These are phyloP conservation scores for Crax fasciolata DNA, from an alignment of 2,797 vertebrate species.

Conservation along the genomic window DNA sequence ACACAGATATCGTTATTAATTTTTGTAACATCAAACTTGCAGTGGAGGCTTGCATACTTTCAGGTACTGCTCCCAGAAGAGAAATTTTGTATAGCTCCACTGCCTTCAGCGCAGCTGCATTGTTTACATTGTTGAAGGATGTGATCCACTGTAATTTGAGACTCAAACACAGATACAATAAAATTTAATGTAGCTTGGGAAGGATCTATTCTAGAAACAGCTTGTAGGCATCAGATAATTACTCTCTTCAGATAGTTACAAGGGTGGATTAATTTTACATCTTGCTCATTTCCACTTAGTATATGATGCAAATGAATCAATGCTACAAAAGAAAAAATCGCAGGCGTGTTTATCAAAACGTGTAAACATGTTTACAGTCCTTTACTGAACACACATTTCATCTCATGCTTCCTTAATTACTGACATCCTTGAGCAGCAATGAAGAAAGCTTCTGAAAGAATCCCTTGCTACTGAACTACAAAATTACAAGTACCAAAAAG, in stretches of 20 bases:
- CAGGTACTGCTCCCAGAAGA: not conserved
- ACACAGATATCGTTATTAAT: not conserved
- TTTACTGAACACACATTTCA: not conserved
- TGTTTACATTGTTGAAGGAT: not conserved
- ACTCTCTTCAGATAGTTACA: conserved; percentile 49
- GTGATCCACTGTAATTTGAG: not conserved
- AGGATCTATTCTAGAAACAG: conserved; percentile 49
- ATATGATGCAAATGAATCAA: conserved; percentile 28
- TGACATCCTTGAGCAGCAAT: not conserved
- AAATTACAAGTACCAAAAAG: not conserved
- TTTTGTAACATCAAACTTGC: not conserved
- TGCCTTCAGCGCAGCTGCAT: not conserved
- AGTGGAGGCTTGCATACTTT: not conserved
- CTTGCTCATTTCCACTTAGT: conserved; percentile 41
- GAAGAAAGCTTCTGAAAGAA: conserved; percentile 13
- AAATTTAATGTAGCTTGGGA: conserved; percentile 46
- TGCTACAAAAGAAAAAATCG: not conserved
- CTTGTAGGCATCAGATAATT: conserved; percentile 55
- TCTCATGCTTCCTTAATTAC: conserved; percentile 37
- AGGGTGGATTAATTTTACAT: conserved; percentile 64
- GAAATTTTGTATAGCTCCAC: not conserved
- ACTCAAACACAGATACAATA: conserved; percentile 28
- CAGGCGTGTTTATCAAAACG: conserved; percentile 20
- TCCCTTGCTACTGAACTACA: not conserved
- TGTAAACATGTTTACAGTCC: conserved; percentile 25